phyloP scores from a whole-genome alignment of 2,113 vertebrate species.

The Sorex fumeus region DNA sequence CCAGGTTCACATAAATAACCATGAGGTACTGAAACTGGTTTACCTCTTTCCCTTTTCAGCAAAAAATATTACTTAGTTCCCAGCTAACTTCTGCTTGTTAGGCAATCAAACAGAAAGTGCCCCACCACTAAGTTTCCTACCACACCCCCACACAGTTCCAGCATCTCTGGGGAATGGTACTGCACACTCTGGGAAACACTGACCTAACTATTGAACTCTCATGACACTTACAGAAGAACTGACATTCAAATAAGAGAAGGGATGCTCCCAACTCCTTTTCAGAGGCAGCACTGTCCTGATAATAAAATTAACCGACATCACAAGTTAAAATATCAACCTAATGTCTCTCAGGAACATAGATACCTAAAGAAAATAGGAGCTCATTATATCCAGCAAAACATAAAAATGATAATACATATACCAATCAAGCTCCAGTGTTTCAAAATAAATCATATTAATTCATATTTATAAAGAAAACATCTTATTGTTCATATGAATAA shows the following conservation, averaged over 20 bases:
- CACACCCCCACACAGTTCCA: too few species aligned
- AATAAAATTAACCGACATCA: not conserved
- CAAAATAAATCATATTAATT: conserved; percentile 5
- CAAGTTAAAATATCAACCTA: not conserved
- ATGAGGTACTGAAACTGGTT: too few species aligned
- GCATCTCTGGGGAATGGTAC: too few species aligned
- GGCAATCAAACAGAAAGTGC: too few species aligned
- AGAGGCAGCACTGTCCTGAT: not conserved
- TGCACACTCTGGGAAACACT: too few species aligned
- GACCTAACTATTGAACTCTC: not conserved
- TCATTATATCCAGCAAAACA: not conserved
- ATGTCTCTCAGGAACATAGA: not conserved
- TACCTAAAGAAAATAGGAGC: conserved; percentile 25
- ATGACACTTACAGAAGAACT: conserved; percentile 32
- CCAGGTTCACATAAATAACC: too few species aligned
- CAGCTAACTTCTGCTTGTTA: too few species aligned
- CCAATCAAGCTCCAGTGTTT: not conserved
- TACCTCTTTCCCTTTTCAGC: too few species aligned
- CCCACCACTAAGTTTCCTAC: too few species aligned
- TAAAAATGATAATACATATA: conserved; percentile 1
- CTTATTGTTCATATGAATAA: not conserved
- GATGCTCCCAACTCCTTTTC: not conserved
- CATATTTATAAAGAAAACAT: too few species aligned
- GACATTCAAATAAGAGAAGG: not conserved
- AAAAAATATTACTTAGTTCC: too few species aligned